Evolutionary conservation across 2,888 invertebrate species (phyloP).

Genomic region (Hirudinaria manillensis): DNA sequence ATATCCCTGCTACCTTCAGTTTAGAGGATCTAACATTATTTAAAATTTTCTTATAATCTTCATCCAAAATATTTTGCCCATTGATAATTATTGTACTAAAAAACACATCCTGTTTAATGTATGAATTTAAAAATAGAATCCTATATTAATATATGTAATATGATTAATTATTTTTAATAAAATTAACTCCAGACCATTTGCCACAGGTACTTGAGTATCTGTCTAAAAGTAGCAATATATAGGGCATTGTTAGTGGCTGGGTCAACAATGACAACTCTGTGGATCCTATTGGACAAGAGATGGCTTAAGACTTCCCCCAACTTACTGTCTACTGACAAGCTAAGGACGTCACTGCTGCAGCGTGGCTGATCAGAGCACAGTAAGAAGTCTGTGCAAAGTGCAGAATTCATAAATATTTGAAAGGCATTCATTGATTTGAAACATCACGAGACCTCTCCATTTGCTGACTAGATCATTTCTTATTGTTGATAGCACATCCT

Average conservation of each 20-base stretch:
- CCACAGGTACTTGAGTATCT: conserved; percentile 23
- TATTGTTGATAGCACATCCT: conserved; percentile 26
- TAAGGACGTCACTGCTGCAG: background rate
- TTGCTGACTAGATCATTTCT: conserved; percentile 17
- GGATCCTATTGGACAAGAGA: background rate
- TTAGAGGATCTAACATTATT: too few relatives aligned
- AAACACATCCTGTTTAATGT: too few relatives aligned
- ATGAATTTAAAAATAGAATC: too few relatives aligned
- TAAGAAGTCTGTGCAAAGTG: background rate
- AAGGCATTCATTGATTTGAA: background rate
- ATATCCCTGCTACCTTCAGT: too few relatives aligned
- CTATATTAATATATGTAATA: background rate
- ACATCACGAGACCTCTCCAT: conserved; percentile 18
- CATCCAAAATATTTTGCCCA: too few relatives aligned
- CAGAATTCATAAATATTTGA: background rate
- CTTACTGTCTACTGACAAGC: background rate
- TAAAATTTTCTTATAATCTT: too few relatives aligned
- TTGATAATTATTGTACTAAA: too few relatives aligned
- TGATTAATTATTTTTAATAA: too few relatives aligned
- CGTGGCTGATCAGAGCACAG: background rate
- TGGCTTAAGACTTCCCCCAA: background rate
- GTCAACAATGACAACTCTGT: conserved; percentile 24
- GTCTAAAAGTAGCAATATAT: conserved; percentile 9
- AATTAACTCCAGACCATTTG: conserved; percentile 6
- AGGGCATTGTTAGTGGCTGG: conserved; percentile 19